A percentile compares a stretch with the other conserved stretches of the same genome.
These are phyloP conservation scores for Salarias fasciatus DNA, from an alignment of 2,797 vertebrate species.

Conservation along the genomic window DNA sequence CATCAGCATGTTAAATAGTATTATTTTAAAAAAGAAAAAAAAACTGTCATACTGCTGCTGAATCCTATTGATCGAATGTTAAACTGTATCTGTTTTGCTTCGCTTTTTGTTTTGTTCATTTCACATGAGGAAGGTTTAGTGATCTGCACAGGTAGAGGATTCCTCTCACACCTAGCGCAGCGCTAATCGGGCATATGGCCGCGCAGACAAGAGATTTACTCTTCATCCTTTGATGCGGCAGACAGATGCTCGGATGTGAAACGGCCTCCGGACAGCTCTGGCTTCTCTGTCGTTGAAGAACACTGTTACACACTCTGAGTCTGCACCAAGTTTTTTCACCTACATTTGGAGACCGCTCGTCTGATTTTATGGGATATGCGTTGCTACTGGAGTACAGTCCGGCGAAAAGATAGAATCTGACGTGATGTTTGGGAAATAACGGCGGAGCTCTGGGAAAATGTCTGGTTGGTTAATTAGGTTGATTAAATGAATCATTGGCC, in stretches of 20 bases:
- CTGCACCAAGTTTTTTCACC: conserved; percentile 10
- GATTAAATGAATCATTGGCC: conserved; percentile 45
- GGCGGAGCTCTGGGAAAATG: conserved; percentile 43
- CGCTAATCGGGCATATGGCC: not conserved
- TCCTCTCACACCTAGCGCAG: not conserved
- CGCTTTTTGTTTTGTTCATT: too few species aligned
- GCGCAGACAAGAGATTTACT: conserved; percentile 5
- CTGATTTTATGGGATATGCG: conserved; percentile 15
- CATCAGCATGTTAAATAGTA: too few species aligned
- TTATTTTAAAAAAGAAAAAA: too few species aligned
- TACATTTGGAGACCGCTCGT: conserved; percentile 24
- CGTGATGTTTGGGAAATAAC: conserved; percentile 38
- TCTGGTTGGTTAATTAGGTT: conserved; percentile 46
- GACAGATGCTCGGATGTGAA: conserved; percentile 7
- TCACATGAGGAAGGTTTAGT: too few species aligned
- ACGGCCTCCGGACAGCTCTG: not conserved
- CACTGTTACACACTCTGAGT: conserved; percentile 5
- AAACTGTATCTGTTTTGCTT: too few species aligned
- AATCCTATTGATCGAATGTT: too few species aligned
- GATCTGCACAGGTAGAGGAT: not conserved
- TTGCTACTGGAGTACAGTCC: conserved; percentile 13
- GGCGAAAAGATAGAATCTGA: conserved; percentile 15
- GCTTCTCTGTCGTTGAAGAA: not conserved
- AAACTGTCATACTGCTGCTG: too few species aligned
- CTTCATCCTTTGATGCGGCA: conserved; percentile 6